Conservation (phyloP, 2,888 invertebrate genomes). For the Shargacucullia verbasci region DNA sequence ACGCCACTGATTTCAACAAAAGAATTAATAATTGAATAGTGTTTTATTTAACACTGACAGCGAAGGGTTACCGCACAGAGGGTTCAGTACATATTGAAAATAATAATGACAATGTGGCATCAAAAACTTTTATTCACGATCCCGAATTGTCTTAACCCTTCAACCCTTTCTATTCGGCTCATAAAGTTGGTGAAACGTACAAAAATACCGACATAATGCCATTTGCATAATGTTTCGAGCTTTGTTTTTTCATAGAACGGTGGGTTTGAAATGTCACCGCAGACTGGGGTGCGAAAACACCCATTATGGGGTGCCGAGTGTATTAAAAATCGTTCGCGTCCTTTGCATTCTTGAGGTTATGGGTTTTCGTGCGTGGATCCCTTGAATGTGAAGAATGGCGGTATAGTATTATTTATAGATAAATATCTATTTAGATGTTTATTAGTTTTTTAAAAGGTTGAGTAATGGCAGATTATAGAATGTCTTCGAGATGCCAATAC, state of each 20-base stretch:
- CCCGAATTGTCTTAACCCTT: conserved; percentile 83
- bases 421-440: conserved; percentile 40
- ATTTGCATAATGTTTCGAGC: conserved; percentile 88
- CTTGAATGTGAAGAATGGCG: conserved; percentile 56
- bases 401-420: conserved; percentile 41
- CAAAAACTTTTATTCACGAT: conserved; percentile 77
- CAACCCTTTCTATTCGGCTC: conserved; percentile 86
- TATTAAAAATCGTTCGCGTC: conserved; percentile 87
- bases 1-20: conserved; percentile 41
- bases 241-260: conserved; percentile 87
- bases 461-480: conserved; percentile 16
- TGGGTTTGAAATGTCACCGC: conserved; percentile 88
- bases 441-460: conserved; percentile 37
- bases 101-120: conserved; percentile 74
- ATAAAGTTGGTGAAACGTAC: conserved; percentile 86
- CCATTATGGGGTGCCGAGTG: conserved; percentile 85
- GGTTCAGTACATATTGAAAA: conserved; percentile 70
- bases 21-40: conserved; percentile 47
- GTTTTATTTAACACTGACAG: conserved; percentile 49
- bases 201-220: conserved; percentile 88
- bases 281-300: conserved; percentile 84
- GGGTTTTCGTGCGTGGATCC: conserved; percentile 70
- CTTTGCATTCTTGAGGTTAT: conserved; percentile 87
- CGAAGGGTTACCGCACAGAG: conserved; percentile 48
- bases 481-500: conserved; percentile 10